These are phyloP conservation scores for Ganaspis brasiliensis DNA, from an alignment of 2,888 invertebrate genomes.

Conservation along the genomic window DNA sequence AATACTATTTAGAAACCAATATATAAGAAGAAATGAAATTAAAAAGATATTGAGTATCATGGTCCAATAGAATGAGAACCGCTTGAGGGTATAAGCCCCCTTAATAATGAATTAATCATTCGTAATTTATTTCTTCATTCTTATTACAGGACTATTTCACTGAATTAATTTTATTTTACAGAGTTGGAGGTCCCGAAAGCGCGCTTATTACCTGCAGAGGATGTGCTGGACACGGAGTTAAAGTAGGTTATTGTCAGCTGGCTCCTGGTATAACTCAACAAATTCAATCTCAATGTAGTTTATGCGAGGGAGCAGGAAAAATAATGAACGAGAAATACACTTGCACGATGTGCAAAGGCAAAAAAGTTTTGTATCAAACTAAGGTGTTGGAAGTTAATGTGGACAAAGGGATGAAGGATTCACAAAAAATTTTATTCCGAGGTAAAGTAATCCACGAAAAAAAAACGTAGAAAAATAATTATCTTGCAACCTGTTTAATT, in stretches of 20 bases:
- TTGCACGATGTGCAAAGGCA: constrained; percentile 91
- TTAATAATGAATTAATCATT: too few species aligned
- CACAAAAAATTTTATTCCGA: constrained; percentile 91
- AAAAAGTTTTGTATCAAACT: constrained; percentile 90
- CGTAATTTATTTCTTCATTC: too few species aligned
- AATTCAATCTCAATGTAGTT: constrained; percentile 84
- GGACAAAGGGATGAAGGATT: constrained; percentile 94
- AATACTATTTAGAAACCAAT: too few species aligned
- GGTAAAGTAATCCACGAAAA: constrained; percentile 69
- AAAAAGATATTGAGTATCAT: too few species aligned
- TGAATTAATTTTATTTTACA: constrained; percentile 68
- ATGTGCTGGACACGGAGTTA: constrained; percentile 90
- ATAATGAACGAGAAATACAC: constrained; percentile 90
- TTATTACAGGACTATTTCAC: too few species aligned
- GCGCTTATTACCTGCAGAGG: constrained; percentile 85
- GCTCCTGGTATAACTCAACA: constrained; percentile 85
- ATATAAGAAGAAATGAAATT: too few species aligned
- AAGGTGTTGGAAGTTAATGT: constrained; percentile 94
- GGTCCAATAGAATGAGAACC: too few species aligned
- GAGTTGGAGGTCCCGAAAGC: constrained; percentile 87
- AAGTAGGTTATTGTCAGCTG: constrained; percentile 88
- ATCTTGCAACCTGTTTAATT: too few species aligned
- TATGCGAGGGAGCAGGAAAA: constrained; percentile 87
- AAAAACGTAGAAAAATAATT: neutral
- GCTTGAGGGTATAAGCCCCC: too few species aligned